Conservation (phyloP, 2,888 invertebrate species). For the Subacronicta megacephala region DNA sequence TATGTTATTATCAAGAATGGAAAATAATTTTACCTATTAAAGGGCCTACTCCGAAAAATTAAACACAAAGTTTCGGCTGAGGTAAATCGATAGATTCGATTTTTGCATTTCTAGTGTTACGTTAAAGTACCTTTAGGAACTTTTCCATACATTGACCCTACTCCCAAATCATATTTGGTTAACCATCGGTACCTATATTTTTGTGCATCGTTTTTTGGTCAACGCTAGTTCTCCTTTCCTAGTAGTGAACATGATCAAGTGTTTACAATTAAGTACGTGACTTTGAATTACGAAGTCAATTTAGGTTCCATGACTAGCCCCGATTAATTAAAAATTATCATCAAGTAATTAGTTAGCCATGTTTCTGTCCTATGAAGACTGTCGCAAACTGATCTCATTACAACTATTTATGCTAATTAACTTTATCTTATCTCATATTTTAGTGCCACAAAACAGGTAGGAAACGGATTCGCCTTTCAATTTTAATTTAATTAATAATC, state of each 20-base stretch:
- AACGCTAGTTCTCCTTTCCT: too few species aligned
- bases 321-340: constrained; percentile 41
- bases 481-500: constrained; percentile 31
- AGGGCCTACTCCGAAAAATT: too few species aligned
- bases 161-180: too few species aligned
- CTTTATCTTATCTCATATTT: constrained; percentile 26
- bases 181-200: too few species aligned
- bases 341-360: constrained; percentile 30
- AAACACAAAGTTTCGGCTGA: too few species aligned
- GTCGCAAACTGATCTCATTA: constrained; percentile 34
- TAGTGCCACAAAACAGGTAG: constrained; percentile 43
- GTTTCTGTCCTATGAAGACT: constrained; percentile 14
- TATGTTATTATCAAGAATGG: constrained; percentile 15
- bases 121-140: too few species aligned
- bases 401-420: constrained; percentile 37
- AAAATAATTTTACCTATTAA: too few species aligned
- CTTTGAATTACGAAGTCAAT: constrained; percentile 28
- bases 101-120: too few species aligned
- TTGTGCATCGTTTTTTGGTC: too few species aligned
- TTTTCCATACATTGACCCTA: too few species aligned
- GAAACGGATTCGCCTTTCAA: constrained; percentile 52
- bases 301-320: constrained; percentile 2
- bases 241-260: constrained; percentile 10
- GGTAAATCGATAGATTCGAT: too few species aligned
- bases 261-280: neutral